Evolutionary conservation across 2,888 invertebrate species (phyloP), one percentile per base, ranked within the genome.

Genomic region (Perizoma affinitatum): DNA sequence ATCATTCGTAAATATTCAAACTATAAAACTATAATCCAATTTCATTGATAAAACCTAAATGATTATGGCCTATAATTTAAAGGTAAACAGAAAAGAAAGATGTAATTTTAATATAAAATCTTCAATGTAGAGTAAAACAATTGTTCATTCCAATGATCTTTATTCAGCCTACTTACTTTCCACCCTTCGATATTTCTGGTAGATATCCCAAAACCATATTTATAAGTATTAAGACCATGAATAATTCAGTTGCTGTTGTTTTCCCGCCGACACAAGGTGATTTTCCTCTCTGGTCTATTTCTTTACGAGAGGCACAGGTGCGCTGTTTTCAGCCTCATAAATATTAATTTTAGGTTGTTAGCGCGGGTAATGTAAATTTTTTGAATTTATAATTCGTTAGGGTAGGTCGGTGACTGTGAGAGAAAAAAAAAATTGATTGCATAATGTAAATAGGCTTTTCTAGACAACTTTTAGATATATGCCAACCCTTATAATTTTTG

Each of bases 181-280:
- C 46, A 44, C 49, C 49, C 40, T 50, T 62, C 57, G 47, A 6
- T 9, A 63, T 49, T 57, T 51, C 49, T 53, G 47, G 61, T 64
- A 63, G 66, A 62, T 65, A 64, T 67, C 65, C 69, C 44, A 58
- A 58, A 74, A 53, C 43, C 54, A 42, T 43, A 79, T 90, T 87
- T 88, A 84, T 89, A 84, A 85, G 75, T 60, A 78, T 80, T 78
- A 79, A 59, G 58, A 8, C 57, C 63, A 70, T 88, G 86, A 83
- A 90, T 90, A 70, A 90, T 90, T 88, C 87, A 89, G 79, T 53
- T 66, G 79, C 57, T 84, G 84, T 83, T 83, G 81, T 86, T 85
- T 86, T 86, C 79, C 82, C 83, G 86, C 84, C 86, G 67, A 71
- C 69, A 68, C 60, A 60, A 61, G 50, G 54, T 61, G 63, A 54